A percentile compares a stretch with the other conserved stretches of the same genome.
Conservation (phyloP, 1,140 invertebrate species). For the Drosophila gunungcola region DNA sequence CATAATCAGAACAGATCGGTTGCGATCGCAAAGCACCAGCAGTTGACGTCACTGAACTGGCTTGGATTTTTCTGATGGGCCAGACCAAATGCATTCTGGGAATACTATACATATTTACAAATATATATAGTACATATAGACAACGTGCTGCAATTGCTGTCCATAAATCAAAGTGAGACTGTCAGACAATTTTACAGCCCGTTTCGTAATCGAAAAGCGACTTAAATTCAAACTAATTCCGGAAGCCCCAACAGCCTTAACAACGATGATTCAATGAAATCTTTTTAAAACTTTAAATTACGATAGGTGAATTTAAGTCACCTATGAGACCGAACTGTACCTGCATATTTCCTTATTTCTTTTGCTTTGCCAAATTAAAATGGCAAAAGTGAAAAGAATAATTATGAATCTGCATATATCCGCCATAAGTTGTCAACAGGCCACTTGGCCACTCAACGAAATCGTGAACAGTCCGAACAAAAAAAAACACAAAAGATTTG, state of each 20-base stretch:
- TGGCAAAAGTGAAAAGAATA: slow-evolving; percentile 33
- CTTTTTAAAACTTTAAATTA: neutral
- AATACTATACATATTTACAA: too few relatives aligned
- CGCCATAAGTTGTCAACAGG: slow-evolving; percentile 21
- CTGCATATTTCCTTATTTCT: neutral
- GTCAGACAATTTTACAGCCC: slow-evolving; percentile 11
- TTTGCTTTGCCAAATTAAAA: slow-evolving; percentile 40
- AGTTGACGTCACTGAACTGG: slow-evolving; percentile 23
- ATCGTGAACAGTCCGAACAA: slow-evolving; percentile 11
- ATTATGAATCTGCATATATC: slow-evolving; percentile 33
- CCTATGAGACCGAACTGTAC: slow-evolving; percentile 12
- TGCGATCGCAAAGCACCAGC: neutral
- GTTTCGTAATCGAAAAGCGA: slow-evolving; percentile 15
- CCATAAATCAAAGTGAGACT: slow-evolving; percentile 28
- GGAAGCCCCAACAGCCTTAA: neutral
- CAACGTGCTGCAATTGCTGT: slow-evolving; percentile 13
- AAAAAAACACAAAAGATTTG: slow-evolving; percentile 2
- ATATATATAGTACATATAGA: slow-evolving; percentile 3
- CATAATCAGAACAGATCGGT: slow-evolving; percentile 25
- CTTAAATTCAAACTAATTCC: slow-evolving; percentile 12
- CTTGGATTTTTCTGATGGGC: slow-evolving; percentile 8
- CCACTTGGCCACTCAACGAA: slow-evolving; percentile 17
- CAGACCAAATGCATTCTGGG: slow-evolving; percentile 10
- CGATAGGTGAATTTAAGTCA: slow-evolving; percentile 7
- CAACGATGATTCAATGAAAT: slow-evolving; percentile 22